Conservation (phyloP, 2,888 invertebrate genomes). For the Apodemia duryi region DNA sequence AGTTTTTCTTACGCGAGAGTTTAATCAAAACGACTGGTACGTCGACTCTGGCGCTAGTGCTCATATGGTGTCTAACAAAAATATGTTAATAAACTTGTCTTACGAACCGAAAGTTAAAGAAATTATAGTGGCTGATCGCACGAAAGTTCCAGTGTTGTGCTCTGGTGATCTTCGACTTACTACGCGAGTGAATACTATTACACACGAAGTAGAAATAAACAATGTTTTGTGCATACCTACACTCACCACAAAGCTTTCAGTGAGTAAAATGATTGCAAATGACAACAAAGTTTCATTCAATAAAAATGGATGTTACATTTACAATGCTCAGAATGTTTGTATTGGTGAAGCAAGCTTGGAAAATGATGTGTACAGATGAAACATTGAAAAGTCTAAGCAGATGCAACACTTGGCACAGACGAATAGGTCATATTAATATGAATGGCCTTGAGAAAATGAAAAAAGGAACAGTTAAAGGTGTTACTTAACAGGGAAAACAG, state of each 20-base stretch:
- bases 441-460: conserved; percentile 16
- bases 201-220: conserved; percentile 19
- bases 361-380: conserved; percentile 16
- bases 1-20: not conserved
- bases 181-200: not conserved
- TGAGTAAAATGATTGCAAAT: conserved; percentile 27
- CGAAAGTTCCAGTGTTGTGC: conserved; percentile 17
- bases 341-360: not conserved
- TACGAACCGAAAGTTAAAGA: not conserved
- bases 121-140: conserved; percentile 17
- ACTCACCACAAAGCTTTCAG: conserved; percentile 31
- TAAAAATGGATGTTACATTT: conserved; percentile 16
- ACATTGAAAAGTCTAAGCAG: conserved; percentile 2
- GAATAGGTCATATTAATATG: conserved; percentile 16
- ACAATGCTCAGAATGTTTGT: conserved; percentile 15
- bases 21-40: not conserved
- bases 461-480: conserved; percentile 9
- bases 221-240: conserved; percentile 32
- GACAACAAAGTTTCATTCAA: conserved; percentile 26
- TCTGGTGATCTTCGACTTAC: conserved; percentile 16
- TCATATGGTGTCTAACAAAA: conserved; percentile 20
- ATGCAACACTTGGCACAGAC: conserved; percentile 8
- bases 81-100: conserved; percentile 27
- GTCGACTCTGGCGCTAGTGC: not conserved
- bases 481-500: conserved; percentile 5